Conservation (phyloP, 2,797 vertebrate species). For the Acipenser transmontanus region DNA sequence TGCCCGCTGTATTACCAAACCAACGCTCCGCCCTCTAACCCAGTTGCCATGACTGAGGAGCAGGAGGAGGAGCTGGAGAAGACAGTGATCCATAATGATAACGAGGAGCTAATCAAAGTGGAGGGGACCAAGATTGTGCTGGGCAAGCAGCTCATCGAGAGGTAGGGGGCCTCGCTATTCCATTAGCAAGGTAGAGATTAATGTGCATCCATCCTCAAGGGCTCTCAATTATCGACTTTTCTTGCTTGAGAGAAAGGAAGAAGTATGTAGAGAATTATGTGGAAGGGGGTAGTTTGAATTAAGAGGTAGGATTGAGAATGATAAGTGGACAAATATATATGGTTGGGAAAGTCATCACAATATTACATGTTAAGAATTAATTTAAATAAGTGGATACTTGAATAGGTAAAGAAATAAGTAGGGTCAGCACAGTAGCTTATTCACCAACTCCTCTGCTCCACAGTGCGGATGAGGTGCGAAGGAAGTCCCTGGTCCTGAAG, state of each 20-base stretch:
- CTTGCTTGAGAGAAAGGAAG: no score
- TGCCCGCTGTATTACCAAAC: constrained; percentile 98
- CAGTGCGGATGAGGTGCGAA: constrained; percentile 92
- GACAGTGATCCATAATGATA: constrained; percentile 94
- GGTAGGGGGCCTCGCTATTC: constrained; percentile 50
- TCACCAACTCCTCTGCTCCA: constrained; percentile 13
- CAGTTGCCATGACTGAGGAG: constrained; percentile 98
- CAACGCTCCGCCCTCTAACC: constrained; percentile 93
- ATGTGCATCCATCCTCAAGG: no score
- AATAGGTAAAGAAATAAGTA: no score
- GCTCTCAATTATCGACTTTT: no score
- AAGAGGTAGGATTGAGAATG: no score
- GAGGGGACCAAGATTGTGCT: constrained; percentile 97
- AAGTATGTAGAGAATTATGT: no score
- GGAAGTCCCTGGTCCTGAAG: constrained; percentile 94
- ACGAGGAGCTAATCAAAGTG: constrained; percentile 96
- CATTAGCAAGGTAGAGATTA: no score
- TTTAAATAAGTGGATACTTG: no score
- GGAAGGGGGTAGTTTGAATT: no score
- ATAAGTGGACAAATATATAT: no score
- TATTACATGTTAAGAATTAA: no score
- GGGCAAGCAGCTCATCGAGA: constrained; percentile 96
- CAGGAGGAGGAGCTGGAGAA: constrained; percentile 97
- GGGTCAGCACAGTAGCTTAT: background rate
- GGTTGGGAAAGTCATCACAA: no score